phyloP scores from a whole-genome alignment of 2,797 vertebrate genomes.

The Ispidina lecontei region DNA sequence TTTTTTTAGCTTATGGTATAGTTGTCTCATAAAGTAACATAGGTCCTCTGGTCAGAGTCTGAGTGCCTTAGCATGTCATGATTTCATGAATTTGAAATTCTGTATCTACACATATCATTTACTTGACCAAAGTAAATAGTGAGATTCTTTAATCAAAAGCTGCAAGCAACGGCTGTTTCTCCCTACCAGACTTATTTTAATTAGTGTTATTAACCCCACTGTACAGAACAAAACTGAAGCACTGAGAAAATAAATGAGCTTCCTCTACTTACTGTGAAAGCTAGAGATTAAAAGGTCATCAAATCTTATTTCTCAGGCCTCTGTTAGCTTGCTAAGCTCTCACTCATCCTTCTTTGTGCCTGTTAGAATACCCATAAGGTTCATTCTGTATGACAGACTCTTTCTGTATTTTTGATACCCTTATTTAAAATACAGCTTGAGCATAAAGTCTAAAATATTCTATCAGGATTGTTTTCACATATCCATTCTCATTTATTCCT shows the following conservation, averaged over 20 bases:
- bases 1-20: not conserved
- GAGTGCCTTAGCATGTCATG: not conserved
- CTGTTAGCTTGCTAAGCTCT: not conserved
- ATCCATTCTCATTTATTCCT: not conserved
- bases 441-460: not conserved
- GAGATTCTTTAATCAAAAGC: not conserved
- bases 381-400: not conserved
- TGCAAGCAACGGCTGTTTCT: not conserved
- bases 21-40: not conserved
- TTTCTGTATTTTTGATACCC: not conserved
- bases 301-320: slow-evolving; percentile 22
- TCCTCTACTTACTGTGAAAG: not conserved
- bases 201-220: not conserved
- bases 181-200: not conserved
- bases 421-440: not conserved
- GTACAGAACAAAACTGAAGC: not conserved
- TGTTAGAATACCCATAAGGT: not conserved
- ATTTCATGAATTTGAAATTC: not conserved
- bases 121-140: not conserved
- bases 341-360: not conserved
- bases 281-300: slow-evolving; percentile 22
- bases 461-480: not conserved
- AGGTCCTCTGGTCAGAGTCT: not conserved
- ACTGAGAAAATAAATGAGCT: not conserved
- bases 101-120: not conserved